Evolutionary conservation across 2,888 invertebrate genomes (phyloP), one percentile per base, ranked within the genome.

Genomic region (Leptinotarsa juncta): DNA sequence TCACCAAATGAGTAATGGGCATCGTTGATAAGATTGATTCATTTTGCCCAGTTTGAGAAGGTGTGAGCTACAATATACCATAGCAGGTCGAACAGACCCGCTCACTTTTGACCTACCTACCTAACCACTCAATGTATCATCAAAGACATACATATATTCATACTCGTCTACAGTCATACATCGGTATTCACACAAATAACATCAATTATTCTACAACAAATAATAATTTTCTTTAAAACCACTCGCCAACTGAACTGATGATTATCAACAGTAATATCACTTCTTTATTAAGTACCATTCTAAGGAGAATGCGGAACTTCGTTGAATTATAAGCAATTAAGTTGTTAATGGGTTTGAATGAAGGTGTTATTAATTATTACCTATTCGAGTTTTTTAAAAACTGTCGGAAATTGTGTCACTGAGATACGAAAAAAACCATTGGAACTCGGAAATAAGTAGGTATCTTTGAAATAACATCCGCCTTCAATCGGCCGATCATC

Each of bases 161-260:
- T 42, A 42, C 42, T 42, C 10, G 42, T 42, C 3, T 3, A 57
- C 12, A 57, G 57, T 57, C 57, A 57, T 57, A 57, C 26, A 57
- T 57, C 15, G 20, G 57, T 57, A 23, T 23, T 20, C 20, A 4
- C 20, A 14, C 20, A 15, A 57, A 57, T 57, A 20, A 57, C 20
- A 57, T 57, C 57, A 57, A 23, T 57, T 57, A 57, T 57, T 20
- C 15, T 57, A 23, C 4, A 57, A 57, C 57, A 57, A 57, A 57
- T 57, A 57, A 57, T 57, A 57, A 57, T 57, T 57, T 23, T 20
- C n/a, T 57, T 57, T 14, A 10, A 20, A 57, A 57, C 53, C 15
- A 53, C n/a, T n/a, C 14, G 12, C 57, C 57, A 23, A 57, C 23
- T 57, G 10, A 20, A 15, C 57, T 57, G 15, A 23, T 23, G 15